A percentile compares a stretch with the other conserved stretches of the same genome.
Evolutionary conservation across 30 jellyfish, hydroid and myxozoan genomes (phyloP).

Genomic region (Aurelia sp.): DNA sequence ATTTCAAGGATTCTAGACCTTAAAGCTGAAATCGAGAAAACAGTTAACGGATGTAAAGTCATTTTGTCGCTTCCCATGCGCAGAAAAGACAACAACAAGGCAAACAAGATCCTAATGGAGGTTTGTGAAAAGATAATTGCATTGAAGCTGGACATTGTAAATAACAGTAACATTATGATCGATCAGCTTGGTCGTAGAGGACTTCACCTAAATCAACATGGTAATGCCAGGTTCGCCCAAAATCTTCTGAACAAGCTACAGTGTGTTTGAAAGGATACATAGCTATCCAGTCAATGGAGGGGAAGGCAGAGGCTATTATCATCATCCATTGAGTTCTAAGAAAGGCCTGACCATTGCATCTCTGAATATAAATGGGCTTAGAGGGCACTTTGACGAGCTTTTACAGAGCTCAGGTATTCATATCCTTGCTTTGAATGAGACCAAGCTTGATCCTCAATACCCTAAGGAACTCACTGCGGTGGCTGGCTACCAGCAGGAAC

Average conservation of each 20-base stretch:
- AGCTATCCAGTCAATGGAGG: not conserved
- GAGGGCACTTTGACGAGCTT: slow-evolving; percentile 2
- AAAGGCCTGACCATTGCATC: slow-evolving; percentile 11
- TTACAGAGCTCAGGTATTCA: not conserved
- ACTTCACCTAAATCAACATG: slow-evolving; percentile 4
- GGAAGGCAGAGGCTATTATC: not conserved
- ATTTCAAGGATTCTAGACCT: slow-evolving; percentile 11
- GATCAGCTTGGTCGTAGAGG: slow-evolving; percentile 9
- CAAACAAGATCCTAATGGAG: slow-evolving; percentile 10
- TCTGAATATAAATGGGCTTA: slow-evolving; percentile 9
- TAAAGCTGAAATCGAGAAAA: slow-evolving; percentile 2
- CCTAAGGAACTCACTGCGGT: slow-evolving; percentile 17
- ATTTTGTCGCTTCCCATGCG: slow-evolving; percentile 3
- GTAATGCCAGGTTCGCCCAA: slow-evolving; percentile 12
- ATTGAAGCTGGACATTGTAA: not conserved
- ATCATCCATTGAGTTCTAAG: not conserved
- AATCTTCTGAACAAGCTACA: slow-evolving; percentile 15
- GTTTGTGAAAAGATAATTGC: not conserved
- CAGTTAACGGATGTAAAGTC: slow-evolving; percentile 4
- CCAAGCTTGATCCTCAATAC: slow-evolving; percentile 17
- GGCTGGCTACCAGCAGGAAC: not conserved
- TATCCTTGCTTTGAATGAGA: slow-evolving; percentile 8
- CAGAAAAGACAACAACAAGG: slow-evolving; percentile 21
- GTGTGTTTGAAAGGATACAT: not conserved
- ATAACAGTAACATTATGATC: slow-evolving; percentile 1